These are phyloP conservation scores for Mallotus villosus DNA, from an alignment of 2,797 vertebrate species.

Conservation along the genomic window DNA sequence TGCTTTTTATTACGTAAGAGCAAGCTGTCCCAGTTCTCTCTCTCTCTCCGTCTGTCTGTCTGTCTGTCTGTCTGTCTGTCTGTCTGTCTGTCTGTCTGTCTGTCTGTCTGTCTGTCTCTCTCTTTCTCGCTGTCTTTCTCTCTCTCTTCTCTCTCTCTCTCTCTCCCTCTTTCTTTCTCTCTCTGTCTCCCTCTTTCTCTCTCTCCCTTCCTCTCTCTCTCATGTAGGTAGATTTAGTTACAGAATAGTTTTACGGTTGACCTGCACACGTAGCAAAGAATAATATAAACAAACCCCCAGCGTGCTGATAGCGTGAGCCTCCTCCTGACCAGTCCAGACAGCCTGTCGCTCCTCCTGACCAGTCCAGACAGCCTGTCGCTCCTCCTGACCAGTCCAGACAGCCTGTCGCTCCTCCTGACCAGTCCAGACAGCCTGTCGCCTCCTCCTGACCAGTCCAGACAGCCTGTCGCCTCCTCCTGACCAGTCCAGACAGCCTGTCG, in stretches of 20 bases:
- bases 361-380: constrained; percentile 22
- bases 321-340: no score
- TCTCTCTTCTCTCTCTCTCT: no score
- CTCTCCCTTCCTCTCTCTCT: no score
- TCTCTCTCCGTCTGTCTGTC: background rate
- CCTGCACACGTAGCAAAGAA: background rate
- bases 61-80: no score
- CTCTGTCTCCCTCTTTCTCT: no score
- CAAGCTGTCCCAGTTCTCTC: constrained; percentile 8
- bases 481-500: constrained; percentile 16
- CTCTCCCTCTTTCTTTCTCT: no score
- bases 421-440: constrained; percentile 20
- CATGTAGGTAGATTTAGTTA: no score
- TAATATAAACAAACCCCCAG: background rate
- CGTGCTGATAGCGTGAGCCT: no score
- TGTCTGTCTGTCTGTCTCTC: no score
- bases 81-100: no score
- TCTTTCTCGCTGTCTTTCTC: no score
- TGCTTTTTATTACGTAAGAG: constrained; percentile 18
- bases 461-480: constrained; percentile 12
- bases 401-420: background rate
- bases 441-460: constrained; percentile 39
- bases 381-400: constrained; percentile 41
- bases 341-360: background rate
- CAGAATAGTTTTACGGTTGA: no score